Base-by-base conservation (phyloP, 2,888 invertebrate genomes). In the Synergus japonicus region DNA sequence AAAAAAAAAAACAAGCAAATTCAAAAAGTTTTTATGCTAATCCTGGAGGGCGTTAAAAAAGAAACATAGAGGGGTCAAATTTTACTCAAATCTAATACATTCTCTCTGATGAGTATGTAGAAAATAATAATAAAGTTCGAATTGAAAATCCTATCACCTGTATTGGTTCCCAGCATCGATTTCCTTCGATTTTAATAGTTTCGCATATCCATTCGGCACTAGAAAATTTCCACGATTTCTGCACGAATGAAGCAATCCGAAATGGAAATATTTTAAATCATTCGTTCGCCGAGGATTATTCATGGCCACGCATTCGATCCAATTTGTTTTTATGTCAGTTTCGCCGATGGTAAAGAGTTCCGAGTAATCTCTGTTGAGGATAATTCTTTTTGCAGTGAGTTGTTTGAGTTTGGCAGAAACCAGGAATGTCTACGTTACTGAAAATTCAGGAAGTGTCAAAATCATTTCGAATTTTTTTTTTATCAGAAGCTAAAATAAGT, bases 401-500 rank as follows among this genome's bases (percentile, higher is more conserved):
- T 69, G 29, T 69, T 49, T 46, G 29, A 46, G 49, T 69, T 29
- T 46, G 49, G 15, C 29, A 15, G 29, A 29, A 46, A 69, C 49
- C n/a, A 22, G 22, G 49, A 13, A 37, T 37, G 7, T 37, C 37
- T 5, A 7, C 5, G 5, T 37, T 7, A 37, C 37, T 37, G 37
- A 37, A 37, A 5, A 37, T 5, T 37, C 37, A 37, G 5, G 37
- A 69, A 29, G 67, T 67, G 66, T 65, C 76, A 73, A 58, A 66
- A 69, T 79, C 77, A 65, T 78, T 78, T 78, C 43, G 66, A 54
- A 29, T 76, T 81, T 82, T 78, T 80, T 79, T 81, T 82, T 79
- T 79, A 81, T n/a, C 77, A 76, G 76, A 78, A 79, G 77, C 73
- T 82, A 37, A 0, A 82, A 83, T 81, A 82, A 80, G 80, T 80